Evolutionary conservation across 1,140 invertebrate genomes (phyloP).

Genomic region (Triops cancriformis): DNA sequence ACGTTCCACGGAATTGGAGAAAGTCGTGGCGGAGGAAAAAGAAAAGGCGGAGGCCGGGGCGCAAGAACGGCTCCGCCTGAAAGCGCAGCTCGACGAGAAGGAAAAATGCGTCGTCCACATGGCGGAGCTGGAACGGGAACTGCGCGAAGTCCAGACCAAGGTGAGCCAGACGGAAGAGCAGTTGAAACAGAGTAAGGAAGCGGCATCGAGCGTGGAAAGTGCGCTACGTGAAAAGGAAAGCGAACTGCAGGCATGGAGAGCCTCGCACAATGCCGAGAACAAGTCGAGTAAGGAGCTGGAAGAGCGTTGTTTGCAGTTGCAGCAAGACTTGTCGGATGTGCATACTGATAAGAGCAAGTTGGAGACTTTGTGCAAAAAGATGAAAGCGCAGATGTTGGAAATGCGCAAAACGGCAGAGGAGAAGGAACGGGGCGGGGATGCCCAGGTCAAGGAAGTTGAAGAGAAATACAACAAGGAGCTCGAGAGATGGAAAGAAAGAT

Average conservation of each 20-base stretch:
- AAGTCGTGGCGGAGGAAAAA: conserved; percentile 3
- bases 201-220: neutral
- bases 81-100: neutral
- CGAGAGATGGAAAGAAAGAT: neutral
- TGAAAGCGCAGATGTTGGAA: conserved; percentile 30
- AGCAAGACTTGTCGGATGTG: conserved; percentile 12
- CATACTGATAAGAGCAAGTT: conserved; percentile 17
- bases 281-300: conserved; percentile 12
- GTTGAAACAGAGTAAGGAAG: neutral
- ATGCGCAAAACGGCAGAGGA: conserved; percentile 27
- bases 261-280: neutral
- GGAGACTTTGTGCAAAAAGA: conserved; percentile 24
- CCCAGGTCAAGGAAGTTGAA: conserved; percentile 21
- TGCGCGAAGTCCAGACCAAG: neutral
- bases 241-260: neutral
- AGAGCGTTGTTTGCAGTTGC: conserved; percentile 22
- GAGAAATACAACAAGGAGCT: neutral
- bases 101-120: neutral
- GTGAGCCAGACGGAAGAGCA: conserved; percentile 1
- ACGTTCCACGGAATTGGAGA: conserved; percentile 17
- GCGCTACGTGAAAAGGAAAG: neutral
- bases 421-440: conserved; percentile 20
- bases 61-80: neutral
- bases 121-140: neutral
- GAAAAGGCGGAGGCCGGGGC: neutral